Evolutionary conservation across 2,797 vertebrate species (phyloP).

Genomic region (Sebastes itinus): DNA sequence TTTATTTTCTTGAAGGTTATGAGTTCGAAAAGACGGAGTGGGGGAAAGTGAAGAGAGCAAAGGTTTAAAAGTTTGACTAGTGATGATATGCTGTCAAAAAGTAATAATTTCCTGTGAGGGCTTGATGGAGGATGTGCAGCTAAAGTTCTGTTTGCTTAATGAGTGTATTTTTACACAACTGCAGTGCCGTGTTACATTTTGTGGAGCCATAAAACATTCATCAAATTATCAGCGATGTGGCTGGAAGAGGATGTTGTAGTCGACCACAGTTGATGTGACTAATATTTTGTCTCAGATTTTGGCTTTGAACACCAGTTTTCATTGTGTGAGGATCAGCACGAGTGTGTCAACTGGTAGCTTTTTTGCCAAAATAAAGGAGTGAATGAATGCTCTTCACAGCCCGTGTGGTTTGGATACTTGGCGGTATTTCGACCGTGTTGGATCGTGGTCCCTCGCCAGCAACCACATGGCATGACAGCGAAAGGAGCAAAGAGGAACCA

Average conservation of each 20-base stretch:
- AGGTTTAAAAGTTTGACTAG: background rate
- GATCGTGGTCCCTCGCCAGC: background rate
- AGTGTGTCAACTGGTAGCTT: background rate
- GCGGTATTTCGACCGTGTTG: background rate
- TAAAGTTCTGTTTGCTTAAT: background rate
- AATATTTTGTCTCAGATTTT: constrained; percentile 21
- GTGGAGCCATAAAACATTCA: constrained; percentile 23
- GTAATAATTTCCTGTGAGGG: background rate
- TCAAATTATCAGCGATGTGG: constrained; percentile 18
- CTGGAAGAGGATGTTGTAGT: constrained; percentile 15
- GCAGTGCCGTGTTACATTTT: background rate
- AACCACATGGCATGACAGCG: constrained; percentile 23
- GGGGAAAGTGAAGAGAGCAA: background rate
- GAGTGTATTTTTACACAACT: background rate
- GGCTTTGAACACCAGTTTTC: constrained; percentile 3
- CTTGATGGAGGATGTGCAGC: background rate
- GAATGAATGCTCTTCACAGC: background rate
- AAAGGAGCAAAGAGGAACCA: background rate
- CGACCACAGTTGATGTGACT: constrained; percentile 18
- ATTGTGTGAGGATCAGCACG: background rate
- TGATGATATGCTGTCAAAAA: constrained; percentile 17
- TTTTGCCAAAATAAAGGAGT: background rate
- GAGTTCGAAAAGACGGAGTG: background rate
- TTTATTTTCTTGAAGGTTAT: constrained; percentile 17
- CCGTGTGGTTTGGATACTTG: constrained; percentile 27